Evolutionary conservation across 2,888 invertebrate species (phyloP), one percentile per base, ranked within the genome.

Genomic region (Drosophila limbata): DNA sequence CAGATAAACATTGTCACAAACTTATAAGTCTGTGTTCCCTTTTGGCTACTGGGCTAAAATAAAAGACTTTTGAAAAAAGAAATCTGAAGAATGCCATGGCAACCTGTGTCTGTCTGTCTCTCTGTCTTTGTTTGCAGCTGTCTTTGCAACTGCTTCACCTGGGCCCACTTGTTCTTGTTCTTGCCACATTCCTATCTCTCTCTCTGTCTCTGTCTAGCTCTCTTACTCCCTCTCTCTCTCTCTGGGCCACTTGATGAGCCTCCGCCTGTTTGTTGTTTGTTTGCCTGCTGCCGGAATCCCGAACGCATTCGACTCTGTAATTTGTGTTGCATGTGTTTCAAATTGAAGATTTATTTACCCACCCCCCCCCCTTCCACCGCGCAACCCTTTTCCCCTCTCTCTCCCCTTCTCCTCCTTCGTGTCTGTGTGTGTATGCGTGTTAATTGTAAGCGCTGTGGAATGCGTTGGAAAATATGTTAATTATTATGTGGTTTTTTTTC

Each of bases 401-500:
- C 19, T n/a, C 37, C 48, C 9, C 19, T 17, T n/a, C 19, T 3
- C 13, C 19, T 25, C 6, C 5, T 25, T 25, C 0, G 25, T 45
- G 8, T 10, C n/a, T 25, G 28, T 62, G 39, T 44, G 39, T 42
- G 86, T 73, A 82, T 85, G 85, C 88, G 85, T 86, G 88, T 89
- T 89, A 89, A 89, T 85, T 85, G 88, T 88, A 82, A 89, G 88
- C 86, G 86, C 89, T 86, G 83, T 73, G 90, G 85, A 86, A 86
- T 86, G 85, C 90, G 88, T 77, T 89, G 85, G 88, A 88, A 86
- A 86, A 88, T 86, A 86, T 86, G 90, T 89, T 86, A 89, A 86
- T 86, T 86, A 86, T 88, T 89, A 82, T 28, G 28, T 28, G 86
- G 72, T 79, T 74, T 73, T 57, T 55, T 52, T 28, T 35, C n/a